Evolutionary conservation across 1,140 invertebrate genomes (phyloP).

Genomic region (Triops cancriformis): DNA sequence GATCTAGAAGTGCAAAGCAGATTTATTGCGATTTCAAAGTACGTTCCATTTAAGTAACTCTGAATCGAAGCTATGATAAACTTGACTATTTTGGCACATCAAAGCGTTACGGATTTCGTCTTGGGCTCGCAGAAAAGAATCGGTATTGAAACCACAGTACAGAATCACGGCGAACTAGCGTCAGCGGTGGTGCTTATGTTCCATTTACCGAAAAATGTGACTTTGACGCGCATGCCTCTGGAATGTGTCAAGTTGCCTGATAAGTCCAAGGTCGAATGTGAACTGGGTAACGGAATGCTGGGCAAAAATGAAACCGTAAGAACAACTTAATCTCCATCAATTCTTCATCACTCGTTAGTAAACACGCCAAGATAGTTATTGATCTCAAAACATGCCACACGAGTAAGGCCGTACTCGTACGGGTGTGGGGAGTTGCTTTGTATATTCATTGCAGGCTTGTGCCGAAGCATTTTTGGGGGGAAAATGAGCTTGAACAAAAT

Average conservation of each 20-base stretch:
- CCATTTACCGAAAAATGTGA: not conserved
- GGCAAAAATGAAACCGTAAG: not conserved
- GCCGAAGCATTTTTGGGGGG: too few species aligned
- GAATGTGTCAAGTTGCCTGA: not conserved
- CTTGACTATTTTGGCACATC: not conserved
- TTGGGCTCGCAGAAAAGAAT: not conserved
- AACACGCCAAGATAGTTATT: too few species aligned
- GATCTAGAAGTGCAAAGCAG: not conserved
- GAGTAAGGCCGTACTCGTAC: too few species aligned
- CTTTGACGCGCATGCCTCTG: not conserved
- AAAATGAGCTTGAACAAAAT: too few species aligned
- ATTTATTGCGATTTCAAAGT: not conserved
- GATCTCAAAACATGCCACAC: too few species aligned
- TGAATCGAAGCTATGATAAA: not conserved
- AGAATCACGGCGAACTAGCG: not conserved
- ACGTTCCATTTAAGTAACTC: not conserved
- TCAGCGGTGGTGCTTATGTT: not conserved
- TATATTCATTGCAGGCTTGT: too few species aligned
- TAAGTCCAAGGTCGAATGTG: not conserved
- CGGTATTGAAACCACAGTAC: not conserved
- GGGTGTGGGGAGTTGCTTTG: too few species aligned
- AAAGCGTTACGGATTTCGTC: not conserved
- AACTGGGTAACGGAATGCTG: not conserved
- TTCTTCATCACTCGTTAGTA: too few species aligned
- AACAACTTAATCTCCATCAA: too few species aligned